These are phyloP conservation scores for Neelides sp. DNA, from an alignment of 1,140 invertebrate genomes.

Conservation along the genomic window DNA sequence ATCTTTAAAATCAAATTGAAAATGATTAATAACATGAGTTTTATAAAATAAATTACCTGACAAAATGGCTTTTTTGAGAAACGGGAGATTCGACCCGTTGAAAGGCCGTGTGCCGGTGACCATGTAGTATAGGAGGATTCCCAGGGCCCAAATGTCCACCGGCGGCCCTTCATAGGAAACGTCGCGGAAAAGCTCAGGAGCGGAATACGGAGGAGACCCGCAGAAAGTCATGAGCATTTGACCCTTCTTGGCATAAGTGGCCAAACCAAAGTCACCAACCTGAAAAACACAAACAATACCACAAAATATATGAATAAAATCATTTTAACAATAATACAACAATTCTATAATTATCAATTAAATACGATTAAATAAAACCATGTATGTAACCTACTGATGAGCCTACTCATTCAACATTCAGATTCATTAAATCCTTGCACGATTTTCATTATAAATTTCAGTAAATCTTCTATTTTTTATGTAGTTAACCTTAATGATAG, in stretches of 20 bases:
- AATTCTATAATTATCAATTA: too few species aligned
- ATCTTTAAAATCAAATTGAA: not conserved
- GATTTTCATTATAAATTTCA: too few species aligned
- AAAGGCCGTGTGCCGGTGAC: conserved; percentile 66
- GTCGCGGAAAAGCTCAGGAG: conserved; percentile 67
- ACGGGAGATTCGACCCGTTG: conserved; percentile 48
- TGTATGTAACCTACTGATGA: too few species aligned
- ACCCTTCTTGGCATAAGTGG: conserved; percentile 44
- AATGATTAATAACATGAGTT: not conserved
- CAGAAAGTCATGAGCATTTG: conserved; percentile 67
- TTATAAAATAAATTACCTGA: conserved; percentile 41
- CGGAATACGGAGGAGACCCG: conserved; percentile 79
- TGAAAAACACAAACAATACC: too few species aligned
- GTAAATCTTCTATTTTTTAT: too few species aligned
- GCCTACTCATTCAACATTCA: too few species aligned
- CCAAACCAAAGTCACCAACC: conserved; percentile 75
- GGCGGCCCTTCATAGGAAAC: conserved; percentile 53
- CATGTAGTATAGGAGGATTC: conserved; percentile 67
- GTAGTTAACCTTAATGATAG: too few species aligned
- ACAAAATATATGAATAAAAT: too few species aligned
- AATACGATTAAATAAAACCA: too few species aligned
- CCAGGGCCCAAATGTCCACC: conserved; percentile 75
- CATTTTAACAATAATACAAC: too few species aligned
- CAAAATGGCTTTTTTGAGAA: conserved; percentile 55
- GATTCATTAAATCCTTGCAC: too few species aligned